Conservation (phyloP, 2,797 vertebrate species). For the Coluber constrictor region DNA sequence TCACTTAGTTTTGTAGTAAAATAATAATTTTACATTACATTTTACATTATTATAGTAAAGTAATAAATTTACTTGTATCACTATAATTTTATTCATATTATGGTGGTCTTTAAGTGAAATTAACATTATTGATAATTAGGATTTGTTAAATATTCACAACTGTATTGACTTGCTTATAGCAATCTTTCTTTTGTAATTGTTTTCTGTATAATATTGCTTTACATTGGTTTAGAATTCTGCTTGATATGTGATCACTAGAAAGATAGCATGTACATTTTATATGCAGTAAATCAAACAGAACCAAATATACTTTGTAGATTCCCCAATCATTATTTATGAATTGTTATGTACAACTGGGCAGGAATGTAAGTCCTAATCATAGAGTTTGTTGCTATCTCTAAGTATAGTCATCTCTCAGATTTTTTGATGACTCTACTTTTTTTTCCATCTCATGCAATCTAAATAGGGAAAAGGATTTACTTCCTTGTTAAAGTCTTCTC, state of each 20-base stretch:
- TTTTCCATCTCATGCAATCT: neutral
- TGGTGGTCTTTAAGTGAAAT: neutral
- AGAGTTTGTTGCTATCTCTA: neutral
- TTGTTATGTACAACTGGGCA: neutral
- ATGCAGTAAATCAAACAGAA: neutral
- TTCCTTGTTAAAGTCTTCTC: neutral
- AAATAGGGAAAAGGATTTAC: neutral
- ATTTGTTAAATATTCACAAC: neutral
- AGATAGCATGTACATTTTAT: neutral
- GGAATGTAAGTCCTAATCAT: neutral
- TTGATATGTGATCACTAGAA: neutral
- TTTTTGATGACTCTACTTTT: neutral
- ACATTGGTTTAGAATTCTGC: neutral
- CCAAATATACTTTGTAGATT: neutral
- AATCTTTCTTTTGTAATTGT: neutral
- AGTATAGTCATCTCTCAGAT: neutral
- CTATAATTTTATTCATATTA: neutral
- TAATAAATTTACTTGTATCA: neutral
- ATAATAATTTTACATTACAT: too few species aligned
- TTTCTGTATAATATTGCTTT: neutral
- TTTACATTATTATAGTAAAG: neutral
- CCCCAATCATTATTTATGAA: too few species aligned
- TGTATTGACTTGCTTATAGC: neutral
- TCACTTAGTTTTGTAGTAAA: neutral
- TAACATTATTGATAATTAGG: neutral